Evolutionary conservation across 2,797 vertebrate species (phyloP), one percentile per base, ranked within the genome.

Genomic region (Anabas testudineus): DNA sequence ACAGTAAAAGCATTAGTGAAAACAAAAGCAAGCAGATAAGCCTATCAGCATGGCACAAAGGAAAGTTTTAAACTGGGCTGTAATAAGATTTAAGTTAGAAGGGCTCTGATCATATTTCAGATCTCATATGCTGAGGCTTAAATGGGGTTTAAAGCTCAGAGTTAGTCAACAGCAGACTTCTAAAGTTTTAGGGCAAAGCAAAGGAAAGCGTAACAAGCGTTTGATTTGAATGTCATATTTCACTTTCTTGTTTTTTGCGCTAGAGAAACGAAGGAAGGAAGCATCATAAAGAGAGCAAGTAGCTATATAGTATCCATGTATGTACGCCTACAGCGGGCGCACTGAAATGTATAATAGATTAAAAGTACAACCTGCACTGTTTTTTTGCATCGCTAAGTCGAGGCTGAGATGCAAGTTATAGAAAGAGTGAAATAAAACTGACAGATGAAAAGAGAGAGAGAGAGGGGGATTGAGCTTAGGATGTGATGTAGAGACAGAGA

Each of bases 341-440:
- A 32, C 48, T 46, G 10, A 54, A 41, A 74, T 71, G 41, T 70
- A 76, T 69, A 59, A 67, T 60, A 47, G 41, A 75, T 75, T 16
- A 53, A 46, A 63, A 71, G 45, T 30, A 30, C 58, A 70, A 73
- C 52, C 32, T 58, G 39, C 15, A n/a, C 16, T 13, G 12, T 13
- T 12, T 5, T 14, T 41, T 8, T 21, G 16, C 19, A 1, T 75
- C 43, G 30, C 21, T 46, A 41, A 65, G 43, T 39, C 32, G 73
- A 55, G 15, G 39, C 5, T 41, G 9, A 41, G 13, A 14, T n/a
- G n/a, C 5, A 34, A 9, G 32, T 34, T 5, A 15, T 15, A 12
- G 19, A 49, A n/a, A n/a, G n/a, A n/a, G n/a, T n/a, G n/a, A n/a
- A n/a, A 36, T 49, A 54, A 60, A 63, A 22, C 51, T 60, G 62